A percentile compares a stretch with the other conserved stretches of the same genome.
These are phyloP conservation scores for Neofelis nebulosa DNA, from an alignment of 2,113 vertebrate genomes.

Conservation along the genomic window DNA sequence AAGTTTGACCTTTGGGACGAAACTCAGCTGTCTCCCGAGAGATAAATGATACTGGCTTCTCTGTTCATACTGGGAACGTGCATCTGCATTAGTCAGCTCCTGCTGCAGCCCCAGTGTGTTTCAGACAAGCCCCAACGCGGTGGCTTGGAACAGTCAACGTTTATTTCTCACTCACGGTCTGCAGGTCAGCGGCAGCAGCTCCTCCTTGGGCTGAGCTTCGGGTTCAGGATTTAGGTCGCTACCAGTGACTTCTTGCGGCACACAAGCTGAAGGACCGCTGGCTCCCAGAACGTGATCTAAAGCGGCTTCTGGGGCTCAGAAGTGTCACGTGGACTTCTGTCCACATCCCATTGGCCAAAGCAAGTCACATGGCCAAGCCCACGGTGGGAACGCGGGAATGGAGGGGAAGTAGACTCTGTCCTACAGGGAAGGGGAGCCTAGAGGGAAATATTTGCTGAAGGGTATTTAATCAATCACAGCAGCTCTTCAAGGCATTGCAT, in stretches of 20 bases:
- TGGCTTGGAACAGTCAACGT: not conserved
- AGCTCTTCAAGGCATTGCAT: not conserved
- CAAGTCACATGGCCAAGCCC: not conserved
- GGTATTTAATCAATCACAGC: not conserved
- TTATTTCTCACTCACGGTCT: not conserved
- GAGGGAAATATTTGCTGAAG: not conserved
- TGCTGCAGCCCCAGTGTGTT: not conserved
- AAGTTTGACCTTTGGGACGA: not conserved
- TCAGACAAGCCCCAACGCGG: not conserved
- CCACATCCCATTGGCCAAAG: not conserved
- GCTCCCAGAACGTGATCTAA: not conserved
- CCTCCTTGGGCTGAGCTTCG: not conserved
- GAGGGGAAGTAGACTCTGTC: not conserved
- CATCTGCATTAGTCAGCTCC: not conserved
- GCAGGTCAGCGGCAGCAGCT: not conserved
- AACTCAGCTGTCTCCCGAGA: not conserved
- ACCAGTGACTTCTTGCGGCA: not conserved
- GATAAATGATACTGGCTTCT: not conserved
- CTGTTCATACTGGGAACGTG: not conserved
- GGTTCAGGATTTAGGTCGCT: not conserved
- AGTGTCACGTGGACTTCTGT: not conserved
- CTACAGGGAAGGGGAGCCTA: not conserved
- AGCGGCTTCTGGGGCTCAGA: not conserved
- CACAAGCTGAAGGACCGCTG: fast-evolving
- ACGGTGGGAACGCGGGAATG: fast-evolving